Percentiles rank a stretch among this genome's conserved stretches.
Conservation (phyloP, 2,113 vertebrate genomes). For the Neolamprologus toae region DNA sequence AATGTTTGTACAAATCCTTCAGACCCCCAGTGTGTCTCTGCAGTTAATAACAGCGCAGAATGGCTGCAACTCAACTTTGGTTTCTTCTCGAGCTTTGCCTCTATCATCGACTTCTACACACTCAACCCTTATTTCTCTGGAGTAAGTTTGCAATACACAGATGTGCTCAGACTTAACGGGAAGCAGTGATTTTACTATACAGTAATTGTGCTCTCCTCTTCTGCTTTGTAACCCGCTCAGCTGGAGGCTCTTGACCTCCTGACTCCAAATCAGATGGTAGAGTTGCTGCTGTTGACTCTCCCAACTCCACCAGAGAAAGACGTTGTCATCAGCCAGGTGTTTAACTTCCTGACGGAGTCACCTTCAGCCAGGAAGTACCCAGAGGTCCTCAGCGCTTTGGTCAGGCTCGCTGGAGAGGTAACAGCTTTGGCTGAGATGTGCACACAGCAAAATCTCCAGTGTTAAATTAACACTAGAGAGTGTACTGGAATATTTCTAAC, state of each 20-base stretch:
- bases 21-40: constrained; percentile 33
- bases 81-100: constrained; percentile 30
- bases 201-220: neutral
- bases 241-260: constrained; percentile 45
- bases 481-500: neutral
- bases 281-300: constrained; percentile 51
- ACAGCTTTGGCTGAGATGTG: neutral
- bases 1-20: neutral
- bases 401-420: constrained; percentile 20
- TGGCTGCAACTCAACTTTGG: constrained; percentile 55
- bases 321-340: constrained; percentile 42
- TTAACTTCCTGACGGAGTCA: constrained; percentile 44
- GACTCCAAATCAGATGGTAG: constrained; percentile 38
- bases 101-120: constrained; percentile 31
- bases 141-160: constrained; percentile 15
- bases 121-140: constrained; percentile 47
- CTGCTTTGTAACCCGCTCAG: neutral
- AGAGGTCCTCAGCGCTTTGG: constrained; percentile 21
- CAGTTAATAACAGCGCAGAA: constrained; percentile 26
- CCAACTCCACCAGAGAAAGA: constrained; percentile 27
- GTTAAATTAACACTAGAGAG: neutral
- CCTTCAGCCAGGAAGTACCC: neutral
- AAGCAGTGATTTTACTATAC: neutral
- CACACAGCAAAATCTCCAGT: neutral
- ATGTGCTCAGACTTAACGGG: neutral